These are phyloP conservation scores for Rhinatrema bivittatum DNA, from an alignment of 2,797 vertebrate genomes.

Conservation along the genomic window DNA sequence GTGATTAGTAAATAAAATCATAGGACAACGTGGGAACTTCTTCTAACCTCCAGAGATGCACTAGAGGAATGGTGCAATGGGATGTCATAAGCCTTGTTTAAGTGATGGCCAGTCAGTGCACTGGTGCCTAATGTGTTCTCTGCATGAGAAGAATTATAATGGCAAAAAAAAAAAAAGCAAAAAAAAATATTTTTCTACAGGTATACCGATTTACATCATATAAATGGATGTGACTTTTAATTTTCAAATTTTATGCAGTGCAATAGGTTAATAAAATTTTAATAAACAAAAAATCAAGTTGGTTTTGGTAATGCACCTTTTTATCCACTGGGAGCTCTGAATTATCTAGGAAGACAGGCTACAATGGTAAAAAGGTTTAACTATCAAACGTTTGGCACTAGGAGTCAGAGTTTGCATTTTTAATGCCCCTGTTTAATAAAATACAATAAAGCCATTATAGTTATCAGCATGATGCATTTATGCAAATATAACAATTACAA, in stretches of 20 bases:
- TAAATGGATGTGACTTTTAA: no score
- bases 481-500: slow-evolving; percentile 69
- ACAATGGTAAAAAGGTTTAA: slow-evolving; percentile 16
- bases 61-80: no score
- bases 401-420: slow-evolving; percentile 36
- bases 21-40: no score
- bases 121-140: no score
- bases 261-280: slow-evolving; percentile 22
- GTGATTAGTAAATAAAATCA: no score
- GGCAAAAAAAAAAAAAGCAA: no score
- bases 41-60: no score
- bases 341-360: slow-evolving; percentile 15
- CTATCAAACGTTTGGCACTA: slow-evolving; percentile 21
- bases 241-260: slow-evolving; percentile 17
- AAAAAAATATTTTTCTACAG: no score
- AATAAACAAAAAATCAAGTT: slow-evolving; percentile 23
- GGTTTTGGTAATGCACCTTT: slow-evolving; percentile 18
- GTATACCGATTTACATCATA: no score
- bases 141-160: no score
- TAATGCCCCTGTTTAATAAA: slow-evolving; percentile 77
- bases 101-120: no score
- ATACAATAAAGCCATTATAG: slow-evolving; percentile 52
- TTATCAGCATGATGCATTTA: slow-evolving; percentile 65
- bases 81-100: no score
- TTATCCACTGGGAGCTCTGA: slow-evolving; percentile 12